phyloP scores from a whole-genome alignment of 2,888 invertebrate genomes.

The Timema podura region DNA sequence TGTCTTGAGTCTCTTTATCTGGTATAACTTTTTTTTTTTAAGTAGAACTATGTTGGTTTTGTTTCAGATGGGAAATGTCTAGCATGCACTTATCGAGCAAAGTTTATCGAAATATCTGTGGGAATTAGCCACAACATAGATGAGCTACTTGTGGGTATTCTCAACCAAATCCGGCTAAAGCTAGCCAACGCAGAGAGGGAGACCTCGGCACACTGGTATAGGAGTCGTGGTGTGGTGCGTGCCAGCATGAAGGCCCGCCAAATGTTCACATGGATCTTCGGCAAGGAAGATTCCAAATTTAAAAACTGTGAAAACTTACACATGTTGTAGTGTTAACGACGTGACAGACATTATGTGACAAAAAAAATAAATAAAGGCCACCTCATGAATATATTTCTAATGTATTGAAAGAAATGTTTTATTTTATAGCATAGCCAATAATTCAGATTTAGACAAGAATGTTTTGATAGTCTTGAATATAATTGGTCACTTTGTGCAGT shows the following conservation, averaged over 20 bases:
- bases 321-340: conserved; percentile 59
- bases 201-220: conserved; percentile 70
- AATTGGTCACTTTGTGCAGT: no score
- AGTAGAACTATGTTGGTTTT: conserved; percentile 24
- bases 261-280: conserved; percentile 88
- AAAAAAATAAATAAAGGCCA: no score
- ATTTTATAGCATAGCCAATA: no score
- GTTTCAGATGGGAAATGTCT: conserved; percentile 86
- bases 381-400: no score
- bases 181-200: conserved; percentile 50
- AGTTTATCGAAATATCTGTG: conserved; percentile 93
- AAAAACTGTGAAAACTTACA: conserved; percentile 88
- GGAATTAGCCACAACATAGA: conserved; percentile 97
- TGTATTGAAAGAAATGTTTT: no score
- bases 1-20: no score
- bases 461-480: no score
- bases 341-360: no score
- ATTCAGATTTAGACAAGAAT: no score
- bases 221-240: conserved; percentile 75
- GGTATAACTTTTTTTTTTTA: no score
- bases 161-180: conserved; percentile 86
- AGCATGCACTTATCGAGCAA: conserved; percentile 85
- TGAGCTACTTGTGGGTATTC: conserved; percentile 87
- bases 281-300: conserved; percentile 86
- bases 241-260: conserved; percentile 82